Percentiles rank a stretch among this genome's conserved stretches.
Conservation (phyloP, 2,113 vertebrate genomes). For the Cinclus mexicanus region DNA sequence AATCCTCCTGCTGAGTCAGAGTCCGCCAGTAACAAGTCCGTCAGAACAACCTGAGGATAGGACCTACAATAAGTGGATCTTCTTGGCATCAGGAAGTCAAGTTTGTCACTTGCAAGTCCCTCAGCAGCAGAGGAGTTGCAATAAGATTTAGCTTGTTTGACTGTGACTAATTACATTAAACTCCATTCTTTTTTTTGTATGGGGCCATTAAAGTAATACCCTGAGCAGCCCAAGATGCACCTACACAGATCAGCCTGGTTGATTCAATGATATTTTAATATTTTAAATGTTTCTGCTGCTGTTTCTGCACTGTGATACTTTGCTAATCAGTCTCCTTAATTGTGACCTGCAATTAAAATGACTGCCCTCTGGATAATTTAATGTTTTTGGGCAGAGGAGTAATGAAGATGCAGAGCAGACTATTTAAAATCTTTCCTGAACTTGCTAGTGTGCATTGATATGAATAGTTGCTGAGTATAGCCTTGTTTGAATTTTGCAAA, state of each 20-base stretch:
- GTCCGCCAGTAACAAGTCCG: neutral
- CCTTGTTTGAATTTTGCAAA: slow-evolving; percentile 22
- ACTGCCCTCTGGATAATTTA: neutral
- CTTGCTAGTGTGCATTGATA: neutral
- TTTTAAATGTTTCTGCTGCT: neutral
- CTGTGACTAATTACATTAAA: slow-evolving; percentile 17
- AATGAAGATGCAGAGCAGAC: neutral
- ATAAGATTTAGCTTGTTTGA: neutral
- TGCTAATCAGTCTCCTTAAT: neutral
- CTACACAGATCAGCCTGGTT: neutral
- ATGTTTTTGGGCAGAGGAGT: neutral
- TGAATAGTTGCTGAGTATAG: neutral
- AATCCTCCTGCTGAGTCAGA: slow-evolving; percentile 6
- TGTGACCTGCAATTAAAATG: neutral
- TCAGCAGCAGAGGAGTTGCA: neutral
- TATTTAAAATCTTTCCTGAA: neutral
- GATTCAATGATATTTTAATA: neutral
- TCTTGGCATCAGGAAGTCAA: neutral
- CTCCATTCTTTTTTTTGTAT: neutral
- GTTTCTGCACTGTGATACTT: neutral
- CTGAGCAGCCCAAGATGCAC: neutral
- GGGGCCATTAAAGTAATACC: slow-evolving; percentile 9
- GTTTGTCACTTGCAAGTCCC: neutral
- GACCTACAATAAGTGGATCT: neutral
- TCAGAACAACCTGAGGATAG: neutral